Evolutionary conservation across 2,113 vertebrate genomes (phyloP), one percentile per base, ranked within the genome.

Genomic region (Aspiorhynchus laticeps): DNA sequence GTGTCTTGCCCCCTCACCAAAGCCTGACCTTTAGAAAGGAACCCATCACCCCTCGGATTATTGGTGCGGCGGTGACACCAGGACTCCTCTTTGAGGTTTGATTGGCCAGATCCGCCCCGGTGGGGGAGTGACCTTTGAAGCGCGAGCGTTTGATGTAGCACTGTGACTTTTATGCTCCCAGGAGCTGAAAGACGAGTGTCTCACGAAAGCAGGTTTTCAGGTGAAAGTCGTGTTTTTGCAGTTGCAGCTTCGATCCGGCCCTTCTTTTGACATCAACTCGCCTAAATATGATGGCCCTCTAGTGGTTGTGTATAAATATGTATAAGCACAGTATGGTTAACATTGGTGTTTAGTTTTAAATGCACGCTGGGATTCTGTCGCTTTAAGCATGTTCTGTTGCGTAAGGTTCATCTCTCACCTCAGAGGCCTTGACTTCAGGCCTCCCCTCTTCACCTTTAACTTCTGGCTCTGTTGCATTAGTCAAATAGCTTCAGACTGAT

Each of bases 1-100:
- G 88, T 31, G 80, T 31, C 80, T 1, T 82, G 86, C 84, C 85
- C 88, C 83, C 31, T 85, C 83, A 83, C 84, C 86, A 86, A 86
- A 85, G 88, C 81, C 84, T 87, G 88, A 89, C 88, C 88, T 89
- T 88, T 89, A 75, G 82, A 56, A 89, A 85, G 51, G 53, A 84
- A 65, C 84, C 63, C 33, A 15, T 63, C 59, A 4, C 48, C 86
- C 86, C 51, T 74, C 2, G n/a, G 88, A 53, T 75, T 81, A 83
- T 36, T 38, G 51, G 73, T 84, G 73, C 41, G 14, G 41, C 61
- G 36, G 41, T 73, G 83, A 79, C 86, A 24, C 15, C 31, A 51
- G 14, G 51, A 38, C 77, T 71, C 56, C 85, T 85, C 81, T 76
- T 82, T 41, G 36, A 73, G 78, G 83, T 89, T 69, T 80, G 43